Evolutionary conservation across 2,797 vertebrate species (phyloP), one percentile per base, ranked within the genome.

Genomic region (Chromis chromis): DNA sequence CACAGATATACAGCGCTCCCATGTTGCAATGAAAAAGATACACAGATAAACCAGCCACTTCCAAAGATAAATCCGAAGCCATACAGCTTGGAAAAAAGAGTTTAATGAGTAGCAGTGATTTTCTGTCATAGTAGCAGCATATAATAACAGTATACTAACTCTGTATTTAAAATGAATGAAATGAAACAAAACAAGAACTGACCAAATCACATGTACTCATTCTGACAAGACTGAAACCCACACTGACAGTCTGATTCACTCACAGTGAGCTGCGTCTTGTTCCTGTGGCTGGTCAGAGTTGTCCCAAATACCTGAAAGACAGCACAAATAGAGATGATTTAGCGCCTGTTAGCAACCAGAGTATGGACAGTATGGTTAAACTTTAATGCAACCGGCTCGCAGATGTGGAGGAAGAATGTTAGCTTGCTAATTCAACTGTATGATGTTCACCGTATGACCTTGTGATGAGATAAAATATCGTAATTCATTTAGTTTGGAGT

Each of bases 301-400:
- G 89, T 65, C 54, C 93, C 93, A 83, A 91, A 91, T 19, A 93
- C 87, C 95, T 95, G 83, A 54, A 88, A 85, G 1, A 79, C 17
- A 79, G 16, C 50, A 60, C 14, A 19, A 25, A 42, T 7, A 65
- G 0, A 59, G 17, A 56, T 21, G n/a, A 4, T 22, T 69, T 16
- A 25, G 0, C 8, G 4, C 0, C 0, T 19, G 1, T 78, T 60
- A 36, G 10, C 11, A 36, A 0, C 5, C 0, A 48, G 22, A 8
- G 57, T 42, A 17, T 52, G 16, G 0, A 16, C 3, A 28, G 6
- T 6, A 3, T 3, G 3, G 22, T 1, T 1, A 3, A 60, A 17
- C 1, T 1, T 25, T 2, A 39, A 46, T 6, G 1, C 12, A 21
- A n/a, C 10, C 9, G 24, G 21, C 24, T 59, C 24, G 42, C 19